Percentiles rank a stretch among this genome's conserved stretches.
Conservation (phyloP, 2,797 vertebrate genomes). For the Betta splendens region DNA sequence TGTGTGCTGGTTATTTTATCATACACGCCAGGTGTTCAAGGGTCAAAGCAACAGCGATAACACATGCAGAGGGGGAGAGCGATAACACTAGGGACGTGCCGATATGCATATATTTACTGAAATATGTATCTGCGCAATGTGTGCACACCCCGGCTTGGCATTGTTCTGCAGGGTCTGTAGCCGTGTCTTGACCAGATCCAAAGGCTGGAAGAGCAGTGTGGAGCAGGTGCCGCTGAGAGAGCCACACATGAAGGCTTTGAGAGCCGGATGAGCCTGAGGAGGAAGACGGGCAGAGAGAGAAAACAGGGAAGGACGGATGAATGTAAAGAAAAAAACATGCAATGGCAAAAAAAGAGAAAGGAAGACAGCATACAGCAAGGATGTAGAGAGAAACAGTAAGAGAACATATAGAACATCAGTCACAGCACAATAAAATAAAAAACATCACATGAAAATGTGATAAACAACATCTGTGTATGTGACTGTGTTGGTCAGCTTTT, state of each 20-base stretch:
- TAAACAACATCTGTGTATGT: neutral
- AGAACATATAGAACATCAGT: constrained; percentile 23
- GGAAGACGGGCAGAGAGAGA: neutral
- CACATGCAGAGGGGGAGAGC: neutral
- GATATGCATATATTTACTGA: neutral
- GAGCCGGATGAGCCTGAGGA: constrained; percentile 88
- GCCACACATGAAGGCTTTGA: constrained; percentile 95
- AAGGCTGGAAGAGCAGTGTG: constrained; percentile 93
- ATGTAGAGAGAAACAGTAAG: neutral
- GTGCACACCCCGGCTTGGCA: constrained; percentile 79
- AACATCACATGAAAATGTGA: neutral
- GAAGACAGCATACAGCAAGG: neutral
- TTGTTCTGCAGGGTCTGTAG: constrained; percentile 88
- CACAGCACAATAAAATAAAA: constrained; percentile 24
- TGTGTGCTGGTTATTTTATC: constrained; percentile 2
- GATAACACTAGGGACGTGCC: constrained; percentile 1
- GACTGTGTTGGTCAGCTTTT: constrained; percentile 2
- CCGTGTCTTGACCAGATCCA: constrained; percentile 94
- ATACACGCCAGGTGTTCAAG: constrained; percentile 7
- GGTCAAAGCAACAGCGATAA: constrained; percentile 3
- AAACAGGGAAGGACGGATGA: neutral
- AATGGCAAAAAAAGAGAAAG: constrained; percentile 8
- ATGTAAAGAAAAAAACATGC: constrained; percentile 1
- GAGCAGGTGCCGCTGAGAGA: constrained; percentile 96
- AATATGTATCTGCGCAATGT: neutral